phyloP scores from a whole-genome alignment of 2,113 vertebrate species.

The Cebidichthys violaceus region DNA sequence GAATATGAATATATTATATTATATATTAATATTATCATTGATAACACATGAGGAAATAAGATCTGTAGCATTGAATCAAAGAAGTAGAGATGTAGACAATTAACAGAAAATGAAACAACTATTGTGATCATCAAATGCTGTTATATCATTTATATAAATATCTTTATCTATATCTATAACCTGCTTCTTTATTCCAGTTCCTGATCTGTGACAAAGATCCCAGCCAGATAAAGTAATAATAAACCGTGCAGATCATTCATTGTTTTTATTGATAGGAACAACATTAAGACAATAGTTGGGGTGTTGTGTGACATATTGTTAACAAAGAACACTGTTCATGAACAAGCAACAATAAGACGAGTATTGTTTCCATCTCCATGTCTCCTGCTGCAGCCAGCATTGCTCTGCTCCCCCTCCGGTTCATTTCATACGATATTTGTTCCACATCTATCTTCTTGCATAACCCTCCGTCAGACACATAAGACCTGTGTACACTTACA shows the following conservation, averaged over 20 bases:
- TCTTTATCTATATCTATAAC: neutral
- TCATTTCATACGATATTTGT: constrained; percentile 1
- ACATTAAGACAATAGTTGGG: constrained; percentile 61
- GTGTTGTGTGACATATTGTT: constrained; percentile 45
- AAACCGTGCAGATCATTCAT: constrained; percentile 14
- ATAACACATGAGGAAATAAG: no score
- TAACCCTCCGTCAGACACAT: constrained; percentile 32
- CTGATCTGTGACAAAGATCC: neutral
- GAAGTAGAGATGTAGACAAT: neutral
- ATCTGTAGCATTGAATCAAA: neutral
- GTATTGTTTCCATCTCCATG: constrained; percentile 35
- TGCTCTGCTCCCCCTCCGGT: constrained; percentile 1
- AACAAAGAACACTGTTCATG: constrained; percentile 43
- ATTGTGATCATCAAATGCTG: neutral
- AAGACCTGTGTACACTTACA: constrained; percentile 50
- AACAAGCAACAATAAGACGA: constrained; percentile 61
- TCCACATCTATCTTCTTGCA: constrained; percentile 42
- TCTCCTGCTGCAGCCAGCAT: constrained; percentile 21
- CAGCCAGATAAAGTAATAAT: neutral
- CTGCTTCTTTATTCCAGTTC: constrained; percentile 12
- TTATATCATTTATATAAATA: neutral
- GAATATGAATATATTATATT: no score
- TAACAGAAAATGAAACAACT: neutral
- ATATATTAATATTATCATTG: neutral
- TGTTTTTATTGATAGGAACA: constrained; percentile 68